Percentiles rank a stretch among this genome's conserved stretches.
Evolutionary conservation across 2,797 vertebrate genomes (phyloP).

Genomic region (Pogoniulus pusillus): DNA sequence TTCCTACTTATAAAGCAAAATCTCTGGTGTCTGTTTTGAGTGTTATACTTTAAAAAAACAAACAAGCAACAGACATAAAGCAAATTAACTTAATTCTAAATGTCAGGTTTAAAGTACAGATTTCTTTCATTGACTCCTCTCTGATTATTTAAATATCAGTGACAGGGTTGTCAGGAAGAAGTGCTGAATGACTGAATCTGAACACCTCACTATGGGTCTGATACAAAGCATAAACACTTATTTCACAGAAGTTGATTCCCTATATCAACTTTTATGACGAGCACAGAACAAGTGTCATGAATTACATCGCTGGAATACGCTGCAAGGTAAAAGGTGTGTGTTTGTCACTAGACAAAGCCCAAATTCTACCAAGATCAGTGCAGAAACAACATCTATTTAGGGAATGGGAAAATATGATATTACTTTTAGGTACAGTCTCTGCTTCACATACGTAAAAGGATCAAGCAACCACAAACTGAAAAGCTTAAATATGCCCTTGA

Average conservation of each 20-base stretch:
- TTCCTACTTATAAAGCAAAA: conserved; percentile 64
- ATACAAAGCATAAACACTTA: conserved; percentile 31
- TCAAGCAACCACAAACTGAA: not conserved
- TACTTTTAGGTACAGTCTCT: not conserved
- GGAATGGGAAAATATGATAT: not conserved
- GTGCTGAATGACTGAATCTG: conserved; percentile 34
- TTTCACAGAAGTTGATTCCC: conserved; percentile 41
- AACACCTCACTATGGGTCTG: conserved; percentile 30
- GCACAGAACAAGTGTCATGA: conserved; percentile 10
- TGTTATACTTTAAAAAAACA: not conserved
- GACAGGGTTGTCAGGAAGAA: conserved; percentile 42
- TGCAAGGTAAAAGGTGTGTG: not conserved
- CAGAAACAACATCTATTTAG: not conserved
- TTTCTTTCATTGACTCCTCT: conserved; percentile 49
- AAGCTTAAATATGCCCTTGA: conserved; percentile 19
- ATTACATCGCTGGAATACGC: conserved; percentile 2
- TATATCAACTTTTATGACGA: conserved; percentile 52
- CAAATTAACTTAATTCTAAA: conserved; percentile 65
- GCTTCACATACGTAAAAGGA: fast-evolving
- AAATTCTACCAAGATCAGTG: conserved; percentile 1
- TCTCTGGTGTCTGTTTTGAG: conserved; percentile 64
- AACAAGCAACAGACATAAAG: not conserved
- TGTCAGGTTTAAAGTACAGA: conserved; percentile 63
- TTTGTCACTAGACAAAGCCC: not conserved
- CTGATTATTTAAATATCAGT: conserved; percentile 55